These are phyloP conservation scores for Epizoanthus rinbou DNA, from an alignment of 92 coral and sea anemone genomes.

Conservation along the genomic window DNA sequence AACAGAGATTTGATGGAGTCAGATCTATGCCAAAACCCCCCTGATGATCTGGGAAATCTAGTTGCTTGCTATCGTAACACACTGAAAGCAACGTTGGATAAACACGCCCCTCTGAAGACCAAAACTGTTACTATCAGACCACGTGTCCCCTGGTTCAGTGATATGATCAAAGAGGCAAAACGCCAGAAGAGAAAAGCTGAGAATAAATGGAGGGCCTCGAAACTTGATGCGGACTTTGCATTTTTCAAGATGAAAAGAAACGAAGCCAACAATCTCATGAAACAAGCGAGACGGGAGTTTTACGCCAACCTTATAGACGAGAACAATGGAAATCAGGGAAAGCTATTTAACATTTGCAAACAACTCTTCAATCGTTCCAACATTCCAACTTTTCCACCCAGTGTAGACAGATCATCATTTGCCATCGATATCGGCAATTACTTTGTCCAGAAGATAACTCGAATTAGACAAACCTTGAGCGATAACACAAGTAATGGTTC, in stretches of 20 bases:
- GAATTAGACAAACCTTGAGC: no score
- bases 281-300: neutral
- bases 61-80: slow-evolving; percentile 31
- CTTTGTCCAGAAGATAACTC: slow-evolving; percentile 54
- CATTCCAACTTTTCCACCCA: slow-evolving; percentile 46
- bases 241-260: slow-evolving; percentile 41
- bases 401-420: slow-evolving; percentile 38
- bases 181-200: slow-evolving; percentile 57
- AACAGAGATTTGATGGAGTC: neutral
- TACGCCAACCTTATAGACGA: slow-evolving; percentile 54
- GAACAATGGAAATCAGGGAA: slow-evolving; percentile 45
- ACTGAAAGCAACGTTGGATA: slow-evolving; percentile 38
- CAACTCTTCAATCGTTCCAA: slow-evolving; percentile 37
- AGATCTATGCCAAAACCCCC: slow-evolving; percentile 14
- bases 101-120: slow-evolving; percentile 50
- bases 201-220: slow-evolving; percentile 39
- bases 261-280: slow-evolving; percentile 47
- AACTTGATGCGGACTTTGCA: slow-evolving; percentile 1
- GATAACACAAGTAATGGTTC: no score
- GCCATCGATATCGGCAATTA: slow-evolving; percentile 50
- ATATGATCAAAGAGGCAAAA: no score
- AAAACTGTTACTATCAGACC: slow-evolving; percentile 46
- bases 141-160: slow-evolving; percentile 66
- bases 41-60: neutral
- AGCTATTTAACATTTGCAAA: slow-evolving; percentile 43